phyloP scores from a whole-genome alignment of 2,797 vertebrate species.

The Centroberyx gerrardi region DNA sequence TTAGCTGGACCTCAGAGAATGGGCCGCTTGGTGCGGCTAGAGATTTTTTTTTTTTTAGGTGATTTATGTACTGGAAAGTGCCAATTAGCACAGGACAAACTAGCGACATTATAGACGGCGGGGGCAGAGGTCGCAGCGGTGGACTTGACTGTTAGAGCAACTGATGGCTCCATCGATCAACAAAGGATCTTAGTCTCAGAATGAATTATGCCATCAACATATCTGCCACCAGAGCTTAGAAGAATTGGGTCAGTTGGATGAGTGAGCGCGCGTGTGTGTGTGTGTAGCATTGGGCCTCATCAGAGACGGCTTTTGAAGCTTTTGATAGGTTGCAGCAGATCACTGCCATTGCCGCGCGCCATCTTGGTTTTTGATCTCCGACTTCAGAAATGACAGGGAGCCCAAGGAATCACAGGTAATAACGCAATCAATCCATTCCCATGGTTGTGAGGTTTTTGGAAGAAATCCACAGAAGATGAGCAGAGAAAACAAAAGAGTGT shows the following conservation, averaged over 20 bases:
- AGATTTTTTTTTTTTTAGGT: slow-evolving; percentile 70
- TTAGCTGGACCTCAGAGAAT: slow-evolving; percentile 66
- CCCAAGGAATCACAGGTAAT: slow-evolving; percentile 67
- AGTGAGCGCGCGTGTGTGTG: slow-evolving; percentile 49
- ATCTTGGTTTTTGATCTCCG: slow-evolving; percentile 62
- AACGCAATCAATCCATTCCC: slow-evolving; percentile 55
- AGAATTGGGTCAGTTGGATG: slow-evolving; percentile 83
- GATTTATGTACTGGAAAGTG: slow-evolving; percentile 84
- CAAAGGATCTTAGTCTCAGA: slow-evolving; percentile 77
- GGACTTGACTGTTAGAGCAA: slow-evolving; percentile 75
- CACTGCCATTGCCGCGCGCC: slow-evolving; percentile 61
- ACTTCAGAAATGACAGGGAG: slow-evolving; percentile 67
- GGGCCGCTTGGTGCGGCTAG: slow-evolving; percentile 36
- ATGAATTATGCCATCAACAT: slow-evolving; percentile 77
- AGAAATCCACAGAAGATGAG: slow-evolving; percentile 42
- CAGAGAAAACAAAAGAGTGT: slow-evolving; percentile 64
- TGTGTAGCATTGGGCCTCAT: slow-evolving; percentile 55
- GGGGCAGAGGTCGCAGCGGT: slow-evolving; percentile 73
- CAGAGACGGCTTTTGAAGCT: slow-evolving; percentile 52
- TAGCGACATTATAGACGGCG: slow-evolving; percentile 76
- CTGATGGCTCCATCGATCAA: slow-evolving; percentile 86
- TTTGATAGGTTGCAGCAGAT: slow-evolving; percentile 68
- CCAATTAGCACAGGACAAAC: slow-evolving; percentile 86
- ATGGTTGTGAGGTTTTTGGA: slow-evolving; percentile 47
- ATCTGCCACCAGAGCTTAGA: slow-evolving; percentile 72